These are phyloP conservation scores for Meloidogyne hapla DNA, from an alignment of 1,140 invertebrate genomes.

Conservation along the genomic window DNA sequence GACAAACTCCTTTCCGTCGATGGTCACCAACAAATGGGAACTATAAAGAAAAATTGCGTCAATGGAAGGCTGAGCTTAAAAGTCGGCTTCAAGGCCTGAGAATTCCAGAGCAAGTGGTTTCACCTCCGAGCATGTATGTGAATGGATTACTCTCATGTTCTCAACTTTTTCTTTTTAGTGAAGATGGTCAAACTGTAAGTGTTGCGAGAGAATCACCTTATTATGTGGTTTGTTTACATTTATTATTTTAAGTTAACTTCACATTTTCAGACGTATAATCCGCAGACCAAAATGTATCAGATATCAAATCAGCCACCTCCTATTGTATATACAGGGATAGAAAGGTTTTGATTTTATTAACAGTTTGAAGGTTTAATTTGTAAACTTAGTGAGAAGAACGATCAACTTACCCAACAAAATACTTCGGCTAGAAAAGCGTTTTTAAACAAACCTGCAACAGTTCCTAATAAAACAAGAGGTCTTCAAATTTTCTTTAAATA, in stretches of 20 bases:
- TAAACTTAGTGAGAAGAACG: background rate
- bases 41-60: conserved; percentile 44
- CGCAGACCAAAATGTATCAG: conserved; percentile 31
- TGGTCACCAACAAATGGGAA: conserved; percentile 41
- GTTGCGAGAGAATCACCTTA: conserved; percentile 8
- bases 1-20: conserved; percentile 43
- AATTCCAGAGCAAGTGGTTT: conserved; percentile 29
- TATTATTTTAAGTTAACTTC: background rate
- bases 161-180: background rate
- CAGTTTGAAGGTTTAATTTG: conserved; percentile 8
- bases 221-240: conserved; percentile 22
- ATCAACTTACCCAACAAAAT: background rate
- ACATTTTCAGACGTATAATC: conserved; percentile 32
- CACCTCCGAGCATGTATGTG: conserved; percentile 3
- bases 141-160: too few relatives aligned
- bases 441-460: conserved; percentile 18
- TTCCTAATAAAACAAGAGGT: background rate
- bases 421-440: background rate
- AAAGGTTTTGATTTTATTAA: background rate
- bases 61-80: conserved; percentile 44
- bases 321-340: conserved; percentile 28
- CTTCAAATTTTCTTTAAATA: background rate
- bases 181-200: background rate
- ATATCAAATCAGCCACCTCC: conserved; percentile 32
- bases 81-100: conserved; percentile 28